These are phyloP conservation scores for Parelbella ahira DNA, from an alignment of 2,888 invertebrate genomes.

Conservation along the genomic window DNA sequence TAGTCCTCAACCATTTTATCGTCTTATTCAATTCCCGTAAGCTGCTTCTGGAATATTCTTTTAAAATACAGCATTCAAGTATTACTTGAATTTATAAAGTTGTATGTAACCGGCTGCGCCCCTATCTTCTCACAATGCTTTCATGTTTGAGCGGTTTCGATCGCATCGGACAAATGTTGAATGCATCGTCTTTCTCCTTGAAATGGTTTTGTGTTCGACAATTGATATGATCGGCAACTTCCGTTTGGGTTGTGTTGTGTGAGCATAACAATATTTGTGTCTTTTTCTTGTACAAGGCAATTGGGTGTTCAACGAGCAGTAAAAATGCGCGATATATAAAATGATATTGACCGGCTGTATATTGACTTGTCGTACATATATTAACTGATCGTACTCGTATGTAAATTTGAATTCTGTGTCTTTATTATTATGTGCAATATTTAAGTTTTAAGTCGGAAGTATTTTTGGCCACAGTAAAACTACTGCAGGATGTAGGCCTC, in stretches of 20 bases:
- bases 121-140: conserved; percentile 31
- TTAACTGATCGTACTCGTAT: too few relatives aligned
- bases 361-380: too few relatives aligned
- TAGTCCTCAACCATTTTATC: too few relatives aligned
- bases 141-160: conserved; percentile 45
- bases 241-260: conserved; percentile 16
- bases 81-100: conserved; percentile 19
- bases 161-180: conserved; percentile 43
- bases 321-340: too few relatives aligned
- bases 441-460: too few relatives aligned
- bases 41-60: conserved; percentile 1
- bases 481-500: too few relatives aligned
- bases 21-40: conserved; percentile 7
- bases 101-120: conserved; percentile 9
- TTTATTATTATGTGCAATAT: too few relatives aligned
- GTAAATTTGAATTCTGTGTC: too few relatives aligned
- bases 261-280: conserved; percentile 1
- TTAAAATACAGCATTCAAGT: conserved; percentile 20
- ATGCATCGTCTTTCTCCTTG: conserved; percentile 36
- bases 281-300: too few relatives aligned
- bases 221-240: conserved; percentile 27
- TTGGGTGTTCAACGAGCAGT: too few relatives aligned
- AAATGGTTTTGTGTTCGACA: conserved; percentile 36
- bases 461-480: too few relatives aligned
- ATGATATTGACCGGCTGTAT: too few relatives aligned